Conservation (phyloP, 2,113 vertebrate species). For the Typhlomys cinereus region DNA sequence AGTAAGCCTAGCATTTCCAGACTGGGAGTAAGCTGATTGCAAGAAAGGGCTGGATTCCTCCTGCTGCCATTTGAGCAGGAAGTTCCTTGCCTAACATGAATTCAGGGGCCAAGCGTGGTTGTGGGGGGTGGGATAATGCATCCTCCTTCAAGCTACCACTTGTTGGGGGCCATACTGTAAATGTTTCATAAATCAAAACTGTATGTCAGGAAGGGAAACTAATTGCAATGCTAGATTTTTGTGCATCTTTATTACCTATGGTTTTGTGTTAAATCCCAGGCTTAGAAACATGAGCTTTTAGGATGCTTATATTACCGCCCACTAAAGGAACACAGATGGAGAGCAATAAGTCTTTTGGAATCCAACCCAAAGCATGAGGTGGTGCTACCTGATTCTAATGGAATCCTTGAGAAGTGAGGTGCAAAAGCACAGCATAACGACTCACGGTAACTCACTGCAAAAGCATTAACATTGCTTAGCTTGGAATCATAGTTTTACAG, state of each 20-base stretch:
- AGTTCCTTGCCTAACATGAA: background rate
- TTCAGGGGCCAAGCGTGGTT: background rate
- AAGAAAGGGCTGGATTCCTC: background rate
- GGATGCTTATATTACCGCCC: constrained; percentile 6
- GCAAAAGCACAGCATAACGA: background rate
- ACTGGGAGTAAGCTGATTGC: background rate
- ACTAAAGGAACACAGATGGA: constrained; percentile 6
- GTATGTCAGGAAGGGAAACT: constrained; percentile 19
- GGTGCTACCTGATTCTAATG: constrained; percentile 22
- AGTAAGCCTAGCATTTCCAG: background rate
- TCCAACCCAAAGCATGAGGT: constrained; percentile 27
- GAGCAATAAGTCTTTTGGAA: background rate
- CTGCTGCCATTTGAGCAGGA: background rate
- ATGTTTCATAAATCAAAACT: constrained; percentile 41
- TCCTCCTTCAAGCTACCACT: background rate
- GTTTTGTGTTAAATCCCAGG: background rate
- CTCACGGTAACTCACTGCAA: background rate
- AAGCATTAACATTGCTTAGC: background rate
- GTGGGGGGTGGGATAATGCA: background rate
- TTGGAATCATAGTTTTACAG: background rate
- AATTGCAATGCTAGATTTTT: constrained; percentile 23
- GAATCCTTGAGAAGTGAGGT: constrained; percentile 32
- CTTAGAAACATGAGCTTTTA: constrained; percentile 26
- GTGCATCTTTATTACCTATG: background rate
- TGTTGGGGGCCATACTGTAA: background rate